A percentile compares a stretch with the other conserved stretches of the same genome.
Evolutionary conservation across 2,113 vertebrate genomes (phyloP).

Genomic region (Colaptes auratus): DNA sequence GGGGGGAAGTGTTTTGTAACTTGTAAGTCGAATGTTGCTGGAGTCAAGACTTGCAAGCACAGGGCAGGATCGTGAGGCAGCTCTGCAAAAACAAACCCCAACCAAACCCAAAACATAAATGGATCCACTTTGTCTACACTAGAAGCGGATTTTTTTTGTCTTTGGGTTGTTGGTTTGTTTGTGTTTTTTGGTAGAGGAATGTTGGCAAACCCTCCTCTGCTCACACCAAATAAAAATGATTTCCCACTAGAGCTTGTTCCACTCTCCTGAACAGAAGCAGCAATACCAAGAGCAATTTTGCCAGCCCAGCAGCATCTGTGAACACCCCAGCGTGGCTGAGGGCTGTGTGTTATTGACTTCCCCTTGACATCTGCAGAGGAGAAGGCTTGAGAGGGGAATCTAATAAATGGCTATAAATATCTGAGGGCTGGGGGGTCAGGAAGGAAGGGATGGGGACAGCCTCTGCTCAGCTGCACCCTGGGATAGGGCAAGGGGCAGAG

Average conservation of each 20-base stretch:
- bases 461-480: too few relatives aligned
- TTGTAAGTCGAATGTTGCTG: conserved; percentile 59
- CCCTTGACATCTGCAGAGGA: not conserved
- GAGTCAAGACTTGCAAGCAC: conserved; percentile 27
- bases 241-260: conserved; percentile 21
- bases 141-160: not conserved
- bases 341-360: not conserved
- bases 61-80: not conserved
- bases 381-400: too few relatives aligned
- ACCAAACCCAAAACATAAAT: not conserved
- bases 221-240: conserved; percentile 24
- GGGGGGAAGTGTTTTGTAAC: conserved; percentile 24
- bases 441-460: too few relatives aligned
- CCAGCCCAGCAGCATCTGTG: not conserved
- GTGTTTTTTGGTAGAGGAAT: not conserved
- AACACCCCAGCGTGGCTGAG: not conserved
- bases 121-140: not conserved
- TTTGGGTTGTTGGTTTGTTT: not conserved
- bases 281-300: conserved; percentile 11
- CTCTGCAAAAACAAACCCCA: not conserved
- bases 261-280: conserved; percentile 15
- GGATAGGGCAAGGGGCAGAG: too few relatives aligned
- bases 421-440: too few relatives aligned
- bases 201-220: not conserved
- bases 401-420: too few relatives aligned